Conservation (phyloP, 2,797 vertebrate genomes). For the Eulemur coronatus region DNA sequence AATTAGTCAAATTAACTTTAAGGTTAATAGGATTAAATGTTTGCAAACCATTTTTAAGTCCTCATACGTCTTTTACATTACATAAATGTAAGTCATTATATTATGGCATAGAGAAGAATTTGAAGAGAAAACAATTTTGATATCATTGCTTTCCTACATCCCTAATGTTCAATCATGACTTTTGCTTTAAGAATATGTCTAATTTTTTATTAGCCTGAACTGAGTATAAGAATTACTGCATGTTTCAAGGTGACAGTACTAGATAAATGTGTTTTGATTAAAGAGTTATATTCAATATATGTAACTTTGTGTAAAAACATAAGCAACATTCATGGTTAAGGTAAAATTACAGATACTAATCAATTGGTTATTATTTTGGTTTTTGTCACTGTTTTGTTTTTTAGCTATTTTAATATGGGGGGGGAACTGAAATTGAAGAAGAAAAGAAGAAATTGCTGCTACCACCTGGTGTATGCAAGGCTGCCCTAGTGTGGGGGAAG, state of each 20-base stretch:
- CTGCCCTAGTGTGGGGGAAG: neutral
- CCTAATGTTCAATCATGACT: neutral
- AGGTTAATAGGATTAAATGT: constrained; percentile 10
- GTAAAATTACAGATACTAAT: neutral
- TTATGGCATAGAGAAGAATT: neutral
- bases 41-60: neutral
- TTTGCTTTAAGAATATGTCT: neutral
- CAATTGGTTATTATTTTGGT: neutral
- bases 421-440: neutral
- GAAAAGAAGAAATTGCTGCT: neutral
- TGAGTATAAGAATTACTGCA: neutral
- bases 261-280: constrained; percentile 2
- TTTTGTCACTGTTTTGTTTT: neutral
- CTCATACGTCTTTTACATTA: neutral
- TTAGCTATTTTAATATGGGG: neutral
- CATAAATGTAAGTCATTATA: neutral
- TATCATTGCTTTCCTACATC: neutral
- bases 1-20: constrained; percentile 30
- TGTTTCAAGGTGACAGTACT: neutral
- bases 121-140: neutral
- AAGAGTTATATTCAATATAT: neutral
- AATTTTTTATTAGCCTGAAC: neutral
- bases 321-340: neutral
- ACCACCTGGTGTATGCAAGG: neutral
- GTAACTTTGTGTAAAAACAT: neutral